A percentile compares a stretch with the other conserved stretches of the same genome.
phyloP scores from a whole-genome alignment of 1,140 invertebrate species.

The Cherax destructor region DNA sequence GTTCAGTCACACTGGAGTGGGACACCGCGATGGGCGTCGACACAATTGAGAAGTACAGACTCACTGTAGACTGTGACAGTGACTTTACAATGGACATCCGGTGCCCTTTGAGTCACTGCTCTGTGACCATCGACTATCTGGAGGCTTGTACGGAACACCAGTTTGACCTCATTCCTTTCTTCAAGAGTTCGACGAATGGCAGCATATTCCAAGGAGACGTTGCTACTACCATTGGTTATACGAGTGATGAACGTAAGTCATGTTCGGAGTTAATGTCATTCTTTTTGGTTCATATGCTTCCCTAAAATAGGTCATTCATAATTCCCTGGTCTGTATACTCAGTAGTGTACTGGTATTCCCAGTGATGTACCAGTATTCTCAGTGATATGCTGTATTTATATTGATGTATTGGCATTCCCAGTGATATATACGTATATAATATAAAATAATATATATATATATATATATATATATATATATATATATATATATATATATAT shows the following conservation, averaged over 20 bases:
- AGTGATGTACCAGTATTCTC: too few relatives aligned
- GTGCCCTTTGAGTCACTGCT: background rate
- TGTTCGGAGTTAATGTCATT: too few relatives aligned
- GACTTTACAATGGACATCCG: constrained; percentile 14
- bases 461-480: constrained; percentile 12
- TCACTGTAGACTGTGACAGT: constrained; percentile 8
- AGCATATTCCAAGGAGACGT: background rate
- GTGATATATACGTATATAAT: background rate
- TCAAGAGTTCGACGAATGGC: background rate
- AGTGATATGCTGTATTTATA: too few relatives aligned
- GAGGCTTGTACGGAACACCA: constrained; percentile 4
- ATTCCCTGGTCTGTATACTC: too few relatives aligned
- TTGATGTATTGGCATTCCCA: too few relatives aligned
- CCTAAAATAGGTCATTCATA: too few relatives aligned
- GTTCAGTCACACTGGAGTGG: constrained; percentile 23
- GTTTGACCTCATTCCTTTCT: constrained; percentile 28
- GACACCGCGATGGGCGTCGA: background rate
- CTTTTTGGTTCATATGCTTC: too few relatives aligned
- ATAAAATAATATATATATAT: background rate
- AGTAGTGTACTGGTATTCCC: too few relatives aligned
- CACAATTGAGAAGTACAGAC: constrained; percentile 4
- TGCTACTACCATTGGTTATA: constrained; percentile 15
- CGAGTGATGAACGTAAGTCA: constrained; percentile 30
- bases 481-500: constrained; percentile 9
- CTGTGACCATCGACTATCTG: constrained; percentile 13